Base-by-base conservation (phyloP, 2,113 vertebrate species). In the Cynocephalus volans region DNA sequence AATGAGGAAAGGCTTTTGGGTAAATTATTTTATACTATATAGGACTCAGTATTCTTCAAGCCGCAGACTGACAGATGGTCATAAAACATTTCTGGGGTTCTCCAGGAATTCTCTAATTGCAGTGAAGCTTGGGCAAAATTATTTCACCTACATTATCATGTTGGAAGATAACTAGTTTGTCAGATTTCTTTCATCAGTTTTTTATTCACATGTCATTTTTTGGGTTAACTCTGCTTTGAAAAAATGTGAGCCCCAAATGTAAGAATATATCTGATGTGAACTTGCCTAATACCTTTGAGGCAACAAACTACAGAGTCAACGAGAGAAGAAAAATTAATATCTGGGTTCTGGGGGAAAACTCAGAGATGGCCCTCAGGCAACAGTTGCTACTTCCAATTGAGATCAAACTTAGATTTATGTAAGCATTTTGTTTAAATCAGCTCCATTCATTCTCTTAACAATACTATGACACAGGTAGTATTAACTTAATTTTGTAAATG, bases 271-370 rank as follows among this genome's bases (percentile, higher is more conserved):
- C 54, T 80, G 56, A 90, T 70, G 6, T 56, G 18, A 96, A 76
- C 19, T 67, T 75, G 10, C 19, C 19, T 50, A 18, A 62, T 80
- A n/a, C 18, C 10, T 83, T 69, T 84, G 86, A 88, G 88, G 50
- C 36, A 88, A 76, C 18, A 83, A 90, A 23, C 54, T 41, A 33
- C 2, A 80, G 14, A 80, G 36, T 54, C 65, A 85, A 75, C 45
- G 26, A 81, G 14, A 96, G 45, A 58, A 75, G 26, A 82, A 4
- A 69, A 93, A 94, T 91, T 69, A 73, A 76, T 64, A 48, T 48
- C 36, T 14, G 70, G 23, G 21, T 56, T 90, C 15, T 60, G 48
- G n/a, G 31, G 45, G n/a, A 2, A 64, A 76, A 64, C 76, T 85
- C 45, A 64, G 28, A 70, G 36, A 33, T 90, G 50, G 3, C 33